phyloP scores from a whole-genome alignment of 1,140 invertebrate species.

The Lamellibrachia luymesi region DNA sequence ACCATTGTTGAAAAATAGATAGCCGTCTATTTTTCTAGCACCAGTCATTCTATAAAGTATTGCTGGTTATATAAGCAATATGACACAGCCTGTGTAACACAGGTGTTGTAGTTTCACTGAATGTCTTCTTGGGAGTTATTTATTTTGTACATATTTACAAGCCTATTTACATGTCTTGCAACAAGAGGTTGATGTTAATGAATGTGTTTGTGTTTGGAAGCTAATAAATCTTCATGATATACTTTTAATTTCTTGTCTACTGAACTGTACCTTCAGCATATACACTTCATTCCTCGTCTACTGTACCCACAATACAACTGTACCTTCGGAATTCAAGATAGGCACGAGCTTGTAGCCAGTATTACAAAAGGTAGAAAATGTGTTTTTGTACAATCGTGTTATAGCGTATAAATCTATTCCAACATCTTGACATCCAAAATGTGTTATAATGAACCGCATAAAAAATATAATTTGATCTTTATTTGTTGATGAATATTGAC shows the following conservation, averaged over 20 bases:
- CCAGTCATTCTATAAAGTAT: not conserved
- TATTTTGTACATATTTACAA: not conserved
- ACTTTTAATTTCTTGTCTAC: not conserved
- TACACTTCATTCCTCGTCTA: not conserved
- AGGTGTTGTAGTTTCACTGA: not conserved
- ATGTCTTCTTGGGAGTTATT: not conserved
- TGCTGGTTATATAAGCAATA: not conserved
- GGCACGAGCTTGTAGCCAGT: not conserved
- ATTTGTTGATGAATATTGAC: too few species aligned
- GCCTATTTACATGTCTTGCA: not conserved
- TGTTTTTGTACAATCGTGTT: too few species aligned
- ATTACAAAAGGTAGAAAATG: not conserved
- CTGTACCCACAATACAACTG: not conserved
- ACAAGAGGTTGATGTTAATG: not conserved
- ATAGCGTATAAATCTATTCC: too few species aligned
- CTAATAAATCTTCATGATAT: not conserved
- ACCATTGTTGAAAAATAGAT: not conserved
- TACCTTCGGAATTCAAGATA: not conserved
- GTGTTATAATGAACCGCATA: too few species aligned
- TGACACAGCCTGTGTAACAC: not conserved
- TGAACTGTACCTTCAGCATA: not conserved
- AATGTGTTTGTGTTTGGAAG: slow-evolving; percentile 1
- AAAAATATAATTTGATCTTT: too few species aligned
- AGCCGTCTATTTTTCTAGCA: not conserved
- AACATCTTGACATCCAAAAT: too few species aligned